A percentile compares a stretch with the other conserved stretches of the same genome.
Evolutionary conservation across 92 coral and sea anemone genomes (phyloP).

Genomic region (Phenganax marumi): DNA sequence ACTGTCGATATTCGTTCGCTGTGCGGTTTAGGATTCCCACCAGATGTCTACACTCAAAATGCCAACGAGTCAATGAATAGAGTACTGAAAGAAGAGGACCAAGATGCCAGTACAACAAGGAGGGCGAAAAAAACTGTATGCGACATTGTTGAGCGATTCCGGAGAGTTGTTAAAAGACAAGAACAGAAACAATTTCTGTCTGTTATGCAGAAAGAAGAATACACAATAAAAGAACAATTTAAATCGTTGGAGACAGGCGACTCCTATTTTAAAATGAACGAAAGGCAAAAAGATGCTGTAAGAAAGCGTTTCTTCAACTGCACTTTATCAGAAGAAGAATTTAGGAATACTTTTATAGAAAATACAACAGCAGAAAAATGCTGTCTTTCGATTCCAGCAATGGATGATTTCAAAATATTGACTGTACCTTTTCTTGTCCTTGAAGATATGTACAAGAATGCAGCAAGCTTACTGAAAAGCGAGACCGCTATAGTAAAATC

Average conservation of each 20-base stretch:
- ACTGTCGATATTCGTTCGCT: slow-evolving; percentile 27
- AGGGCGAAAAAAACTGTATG: background rate
- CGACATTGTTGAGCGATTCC: slow-evolving; percentile 40
- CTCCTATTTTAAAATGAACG: slow-evolving; percentile 36
- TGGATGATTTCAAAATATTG: background rate
- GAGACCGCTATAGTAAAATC: background rate
- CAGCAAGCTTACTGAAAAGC: background rate
- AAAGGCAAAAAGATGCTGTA: slow-evolving; percentile 25
- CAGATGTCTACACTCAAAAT: slow-evolving; percentile 53
- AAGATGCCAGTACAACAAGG: background rate
- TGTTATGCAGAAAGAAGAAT: slow-evolving; percentile 45
- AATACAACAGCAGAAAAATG: background rate
- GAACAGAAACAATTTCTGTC: slow-evolving; percentile 47
- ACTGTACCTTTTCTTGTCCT: slow-evolving; percentile 5
- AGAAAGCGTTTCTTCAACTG: slow-evolving; percentile 35
- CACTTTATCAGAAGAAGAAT: background rate
- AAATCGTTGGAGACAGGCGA: slow-evolving; percentile 44
- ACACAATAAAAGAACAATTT: slow-evolving; percentile 32
- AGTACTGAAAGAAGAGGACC: slow-evolving; percentile 36
- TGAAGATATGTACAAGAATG: slow-evolving; percentile 1
- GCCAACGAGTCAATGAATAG: slow-evolving; percentile 57
- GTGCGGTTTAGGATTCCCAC: slow-evolving; percentile 41
- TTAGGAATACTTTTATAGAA: background rate
- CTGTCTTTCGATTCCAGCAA: background rate
- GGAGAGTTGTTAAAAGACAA: slow-evolving; percentile 40